Percentiles rank a stretch among this genome's conserved stretches.
These are phyloP conservation scores for Phengaris arion DNA, from an alignment of 2,888 invertebrate species.

Conservation along the genomic window DNA sequence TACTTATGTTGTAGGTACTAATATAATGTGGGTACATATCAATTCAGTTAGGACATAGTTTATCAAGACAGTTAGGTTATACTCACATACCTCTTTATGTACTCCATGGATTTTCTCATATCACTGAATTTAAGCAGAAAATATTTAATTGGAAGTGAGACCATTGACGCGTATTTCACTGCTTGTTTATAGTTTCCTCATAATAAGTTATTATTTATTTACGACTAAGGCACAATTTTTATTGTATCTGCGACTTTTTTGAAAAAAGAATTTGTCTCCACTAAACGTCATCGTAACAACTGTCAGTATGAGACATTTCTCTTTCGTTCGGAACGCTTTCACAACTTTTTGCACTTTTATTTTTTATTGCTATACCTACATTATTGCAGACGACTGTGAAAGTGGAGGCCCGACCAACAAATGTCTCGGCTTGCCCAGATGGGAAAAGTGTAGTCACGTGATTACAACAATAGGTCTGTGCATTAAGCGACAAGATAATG, in stretches of 20 bases:
- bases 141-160: not conserved
- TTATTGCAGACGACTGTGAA: slow-evolving; percentile 54
- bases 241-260: not conserved
- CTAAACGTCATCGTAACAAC: slow-evolving; percentile 31
- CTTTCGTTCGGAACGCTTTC: slow-evolving; percentile 39
- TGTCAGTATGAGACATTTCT: slow-evolving; percentile 32
- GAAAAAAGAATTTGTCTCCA: slow-evolving; percentile 32
- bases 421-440: slow-evolving; percentile 46
- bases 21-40: not conserved
- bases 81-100: slow-evolving; percentile 20
- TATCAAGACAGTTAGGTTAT: not conserved
- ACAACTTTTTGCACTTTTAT: slow-evolving; percentile 40
- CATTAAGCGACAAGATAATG: slow-evolving; percentile 34
- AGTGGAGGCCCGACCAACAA: slow-evolving; percentile 57
- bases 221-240: not conserved
- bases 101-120: slow-evolving; percentile 26
- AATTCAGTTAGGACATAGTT: not conserved
- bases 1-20: too few species aligned
- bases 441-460: slow-evolving; percentile 55
- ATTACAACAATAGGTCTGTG: slow-evolving; percentile 51
- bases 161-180: slow-evolving; percentile 3
- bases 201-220: not conserved
- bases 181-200: not conserved
- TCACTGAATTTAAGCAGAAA: slow-evolving; percentile 19
- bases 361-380: slow-evolving; percentile 34